phyloP scores from a whole-genome alignment of 1,140 invertebrate species.

The Diorhabda elongata region DNA sequence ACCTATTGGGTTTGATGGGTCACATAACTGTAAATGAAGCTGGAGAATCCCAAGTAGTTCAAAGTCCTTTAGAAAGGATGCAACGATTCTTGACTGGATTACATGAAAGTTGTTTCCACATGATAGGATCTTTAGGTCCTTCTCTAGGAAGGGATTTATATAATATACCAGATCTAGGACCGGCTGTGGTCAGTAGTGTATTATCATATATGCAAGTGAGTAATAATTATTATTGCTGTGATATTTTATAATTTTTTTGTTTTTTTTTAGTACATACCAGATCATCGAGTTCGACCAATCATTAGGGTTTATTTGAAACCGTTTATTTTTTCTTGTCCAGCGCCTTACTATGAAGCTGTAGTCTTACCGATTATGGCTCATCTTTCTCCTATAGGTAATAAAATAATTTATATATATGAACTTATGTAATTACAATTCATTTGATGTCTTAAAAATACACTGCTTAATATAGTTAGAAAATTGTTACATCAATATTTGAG shows the following conservation, averaged over 20 bases:
- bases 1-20: slow-evolving; percentile 58
- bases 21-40: slow-evolving; percentile 43
- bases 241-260: slow-evolving; percentile 4
- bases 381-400: slow-evolving; percentile 70
- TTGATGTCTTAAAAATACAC: too few relatives aligned
- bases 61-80: slow-evolving; percentile 69
- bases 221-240: slow-evolving; percentile 6
- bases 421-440: too few relatives aligned
- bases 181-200: slow-evolving; percentile 59
- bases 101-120: slow-evolving; percentile 72
- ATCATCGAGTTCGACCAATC: slow-evolving; percentile 76
- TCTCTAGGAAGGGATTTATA: slow-evolving; percentile 81
- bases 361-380: slow-evolving; percentile 73
- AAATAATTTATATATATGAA: neutral
- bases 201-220: slow-evolving; percentile 65
- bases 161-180: slow-evolving; percentile 60
- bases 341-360: slow-evolving; percentile 68
- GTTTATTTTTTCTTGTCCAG: slow-evolving; percentile 79
- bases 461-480: too few relatives aligned
- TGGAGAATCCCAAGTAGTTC: slow-evolving; percentile 48
- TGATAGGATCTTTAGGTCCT: slow-evolving; percentile 72
- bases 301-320: slow-evolving; percentile 81
- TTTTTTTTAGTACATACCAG: slow-evolving; percentile 63
- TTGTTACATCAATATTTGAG: too few relatives aligned
- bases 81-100: slow-evolving; percentile 70